Evolutionary conservation across 1,140 invertebrate genomes (phyloP), one percentile per base, ranked within the genome.

Genomic region (Anastrepha ludens): DNA sequence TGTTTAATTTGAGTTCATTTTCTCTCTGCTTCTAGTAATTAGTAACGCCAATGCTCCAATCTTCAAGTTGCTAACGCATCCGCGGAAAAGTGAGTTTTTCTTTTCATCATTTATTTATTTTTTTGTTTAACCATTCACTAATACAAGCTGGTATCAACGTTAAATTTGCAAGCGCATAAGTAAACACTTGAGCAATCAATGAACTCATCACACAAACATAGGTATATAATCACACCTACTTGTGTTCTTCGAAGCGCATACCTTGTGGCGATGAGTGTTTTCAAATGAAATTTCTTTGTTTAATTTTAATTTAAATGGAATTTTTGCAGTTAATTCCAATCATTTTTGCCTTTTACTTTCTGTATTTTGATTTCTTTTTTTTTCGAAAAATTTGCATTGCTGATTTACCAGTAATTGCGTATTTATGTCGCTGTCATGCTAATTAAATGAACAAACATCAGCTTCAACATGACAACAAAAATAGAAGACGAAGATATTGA

Each of bases 51-150:
- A 29, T 29, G 29, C 29, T 64, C 17, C 62, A 20, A 29, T 20
- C 62, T 64, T 17, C 62, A 8, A 64, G 20, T 64, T 64, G 62
- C 9, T 20, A 64, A 29, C 17, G 62, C 62, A 64, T n/a, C 62
- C 20, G 62, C 62, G 62, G 62, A 64, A 64, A 64, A 64, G 62
- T 64, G 62, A 64, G 8, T 64, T 64, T 29, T 64, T 64, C 62
- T 64, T 64, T 64, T 64, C 62, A 64, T 64, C 3, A 64, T 62
- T 13, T 2, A 58, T 58, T 58, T 13, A 58, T 58, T 62, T 62
- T 62, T 59, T 59, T 59, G 3, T 62, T 11, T n/a, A n/a, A 62
- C n/a, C 15, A 17, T 62, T n/a, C 60, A 62, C 17, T 62, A 62
- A 62, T 17, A 17, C 17, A 4, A 3, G 60, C 17, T 62, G 60